Base-by-base conservation (phyloP, 2,888 invertebrate species). In the Andricus quercusramuli region DNA sequence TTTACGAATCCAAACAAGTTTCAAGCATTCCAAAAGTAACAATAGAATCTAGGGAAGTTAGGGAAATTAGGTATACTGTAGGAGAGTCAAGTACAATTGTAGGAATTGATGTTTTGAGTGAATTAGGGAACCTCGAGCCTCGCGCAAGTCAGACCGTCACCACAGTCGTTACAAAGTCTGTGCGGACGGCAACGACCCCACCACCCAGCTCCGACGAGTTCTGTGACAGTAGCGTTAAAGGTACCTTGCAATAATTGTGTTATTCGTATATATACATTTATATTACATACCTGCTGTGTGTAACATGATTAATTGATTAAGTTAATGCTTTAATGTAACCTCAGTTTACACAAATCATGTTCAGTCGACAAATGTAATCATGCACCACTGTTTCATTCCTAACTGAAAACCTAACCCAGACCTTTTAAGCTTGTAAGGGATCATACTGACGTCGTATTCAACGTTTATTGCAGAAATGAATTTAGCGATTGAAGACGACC, bases 251-350 rank as follows among this genome's bases (percentile, higher is more conserved):
- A 85, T 90, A 92, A 92, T 92, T 92, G 92, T 87, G 92, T 92
- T 92, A 91, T 90, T 90, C 85, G 84, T 88, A 87, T 83, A 87
- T 86, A 85, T 83, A 85, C 85, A 82, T 83, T 86, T 85, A 86
- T 91, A 91, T 91, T 92, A 91, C 90, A 92, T 92, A 90, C 92
- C 91, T 91, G 92, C 92, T 92, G 92, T 92, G 92, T 92, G 92
- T 92, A 92, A 92, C 92, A 92, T 92, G 87, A 91, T 90, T 91
- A 91, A 92, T 90, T 88, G 83, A 85, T 88, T 91, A 91, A 88
- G 90, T 91, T 91, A 90, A 89, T 86, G 92, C 92, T 92, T 91
- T 88, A 90, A 89, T 90, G 88, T 91, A 91, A 91, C 90, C 89
- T 91, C 88, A 90, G 89, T 91, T 90, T 86, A 86, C 85, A 88